Base-by-base conservation (phyloP, 1,140 invertebrate genomes). In the Monochamus saltuarius region DNA sequence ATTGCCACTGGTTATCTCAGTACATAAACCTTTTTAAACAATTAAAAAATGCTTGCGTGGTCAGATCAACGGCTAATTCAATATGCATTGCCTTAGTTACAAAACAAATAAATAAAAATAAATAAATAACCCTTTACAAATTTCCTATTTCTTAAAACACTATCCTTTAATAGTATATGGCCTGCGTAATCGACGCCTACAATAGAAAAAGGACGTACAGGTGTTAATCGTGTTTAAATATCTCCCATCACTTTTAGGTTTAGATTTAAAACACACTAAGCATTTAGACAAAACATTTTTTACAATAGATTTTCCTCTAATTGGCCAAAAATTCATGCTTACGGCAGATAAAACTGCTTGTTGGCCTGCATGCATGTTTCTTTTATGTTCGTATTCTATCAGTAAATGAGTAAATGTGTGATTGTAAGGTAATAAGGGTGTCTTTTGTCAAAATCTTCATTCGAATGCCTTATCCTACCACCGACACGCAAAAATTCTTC, bases 31-130 rank as follows among this genome's bases (percentile, higher is more conserved):
- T 47, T 34, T 73, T 42, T 3, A 80, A 52, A 13, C 70, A 68
- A 34, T 67, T 66, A 16, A 79, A 46, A 56, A 78, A 78, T 0
- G 67, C 69, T 45, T 73, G 62, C 1, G 75, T 75, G 10, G 67
- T 59, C 7, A 81, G 53, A 14, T 66, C 69, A 11, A 56, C 56
- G 0, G 67, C 74, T 0, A 75, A 16, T 56, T 81, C 79, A 4
- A 80, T 13, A 55, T 82, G 78, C 1, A 81, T 64, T 0, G 77
- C 78, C 49, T 77, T 59, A 6, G 67, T 73, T 39, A 52, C 70
- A 43, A 62, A 71, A 49, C 61, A 29, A n/a, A 29, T 6, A 29
- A 29, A 29, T 6, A 29, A 29, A 29, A 3, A 29, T 29, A 29
- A 2, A 29, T 29, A 29, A 29, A 29, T 29, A 29, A 2, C 22